These are phyloP conservation scores for Acrocyrtus sp. DNA, from an alignment of 2,888 invertebrate species.

Conservation along the genomic window DNA sequence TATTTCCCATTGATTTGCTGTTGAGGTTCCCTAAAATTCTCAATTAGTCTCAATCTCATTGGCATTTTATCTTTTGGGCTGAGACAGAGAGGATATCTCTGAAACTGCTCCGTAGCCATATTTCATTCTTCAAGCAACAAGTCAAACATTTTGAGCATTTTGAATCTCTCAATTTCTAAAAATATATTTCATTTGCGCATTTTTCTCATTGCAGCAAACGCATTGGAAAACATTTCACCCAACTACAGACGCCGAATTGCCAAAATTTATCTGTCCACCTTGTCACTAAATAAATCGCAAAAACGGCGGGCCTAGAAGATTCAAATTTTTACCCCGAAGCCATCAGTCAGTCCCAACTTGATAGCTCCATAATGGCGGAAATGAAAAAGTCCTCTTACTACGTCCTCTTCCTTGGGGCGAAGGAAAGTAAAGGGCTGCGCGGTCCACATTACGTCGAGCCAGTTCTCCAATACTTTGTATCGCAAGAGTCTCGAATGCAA, in stretches of 20 bases:
- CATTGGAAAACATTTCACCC: background rate
- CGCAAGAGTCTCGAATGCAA: constrained; percentile 85
- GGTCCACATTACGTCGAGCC: constrained; percentile 88
- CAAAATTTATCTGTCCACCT: background rate
- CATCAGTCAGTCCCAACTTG: background rate
- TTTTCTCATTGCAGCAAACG: background rate
- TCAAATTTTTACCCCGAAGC: too few species aligned
- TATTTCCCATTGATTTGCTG: too few species aligned
- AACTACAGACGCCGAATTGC: background rate
- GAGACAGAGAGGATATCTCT: too few species aligned
- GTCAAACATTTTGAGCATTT: too few species aligned
- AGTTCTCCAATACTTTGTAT: constrained; percentile 84
- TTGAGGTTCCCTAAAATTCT: too few species aligned
- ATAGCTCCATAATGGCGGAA: constrained; percentile 68
- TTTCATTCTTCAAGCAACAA: too few species aligned
- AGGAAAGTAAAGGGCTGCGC: constrained; percentile 88
- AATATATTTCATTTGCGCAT: background rate
- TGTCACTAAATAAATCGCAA: background rate
- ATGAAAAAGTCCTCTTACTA: constrained; percentile 92
- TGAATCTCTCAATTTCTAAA: too few species aligned
- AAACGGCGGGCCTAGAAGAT: too few species aligned
- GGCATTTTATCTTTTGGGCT: too few species aligned
- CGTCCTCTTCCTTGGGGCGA: constrained; percentile 95
- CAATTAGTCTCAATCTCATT: too few species aligned
- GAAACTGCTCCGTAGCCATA: too few species aligned